Base-by-base conservation (phyloP, 2,888 invertebrate species). In the Aphelenchoides bicaudatus region DNA sequence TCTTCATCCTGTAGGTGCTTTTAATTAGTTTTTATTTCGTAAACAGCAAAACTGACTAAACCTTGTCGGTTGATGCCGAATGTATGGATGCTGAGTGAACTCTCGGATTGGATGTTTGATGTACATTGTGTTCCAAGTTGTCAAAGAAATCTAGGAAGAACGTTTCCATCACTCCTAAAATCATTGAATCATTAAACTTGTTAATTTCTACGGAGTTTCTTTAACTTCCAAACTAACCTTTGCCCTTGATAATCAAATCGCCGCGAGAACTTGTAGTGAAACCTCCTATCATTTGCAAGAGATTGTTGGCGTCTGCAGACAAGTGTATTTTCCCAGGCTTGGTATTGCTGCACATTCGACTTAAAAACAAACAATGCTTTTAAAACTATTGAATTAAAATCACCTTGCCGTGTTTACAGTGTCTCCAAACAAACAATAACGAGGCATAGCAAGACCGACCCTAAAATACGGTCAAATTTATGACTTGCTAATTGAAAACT, bases 341-440 rank as follows among this genome's bases (percentile, higher is more conserved):
- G 8, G n/a, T 48, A 31, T 48, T 48, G 30, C 49, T 48, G 8
- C 31, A 48, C 31, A 48, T 48, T 3, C 31, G 25, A 10, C n/a
- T n/a, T n/a, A n/a, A n/a, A n/a, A n/a, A n/a, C n/a, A n/a, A n/a
- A n/a, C n/a, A n/a, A n/a, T n/a, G n/a, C n/a, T n/a, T n/a, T n/a
- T n/a, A n/a, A n/a, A n/a, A n/a, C 75, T 72, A 55, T 74, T 74
- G 51, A 66, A 68, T 54, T 75, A 73, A 74, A 75, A 75, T 39
- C 75, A 39, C 37, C 69, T 67, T 0, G 75, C 74, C 6, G 75
- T 75, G 53, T 75, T 75, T 25, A 75, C 73, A 3, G 75, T 68
- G 55, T 75, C 75, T 19, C 75, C 75, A 46, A 76, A 75, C 5
- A 76, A 58, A 54, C 75, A 76, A 49, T 49, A 51, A 19, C 52